These are phyloP conservation scores for Drosophila parvula DNA, from an alignment of 1,140 invertebrate genomes.

Conservation along the genomic window DNA sequence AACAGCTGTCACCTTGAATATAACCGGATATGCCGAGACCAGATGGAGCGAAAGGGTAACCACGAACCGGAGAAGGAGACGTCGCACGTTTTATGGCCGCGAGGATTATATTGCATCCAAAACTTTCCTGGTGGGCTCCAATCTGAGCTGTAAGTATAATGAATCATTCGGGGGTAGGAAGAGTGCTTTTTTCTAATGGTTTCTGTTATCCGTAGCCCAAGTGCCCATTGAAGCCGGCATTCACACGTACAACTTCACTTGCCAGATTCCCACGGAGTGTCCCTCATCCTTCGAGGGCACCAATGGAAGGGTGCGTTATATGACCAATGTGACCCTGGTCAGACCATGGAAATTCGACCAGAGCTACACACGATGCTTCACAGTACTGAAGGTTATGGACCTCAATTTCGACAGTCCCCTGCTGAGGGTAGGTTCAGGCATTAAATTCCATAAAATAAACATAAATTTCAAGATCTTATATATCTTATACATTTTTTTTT, in stretches of 20 bases:
- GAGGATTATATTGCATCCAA: constrained; percentile 78
- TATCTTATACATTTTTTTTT: too few relatives aligned
- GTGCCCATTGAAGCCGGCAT: constrained; percentile 84
- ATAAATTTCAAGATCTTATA: background rate
- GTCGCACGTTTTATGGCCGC: constrained; percentile 48
- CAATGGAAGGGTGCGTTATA: constrained; percentile 88
- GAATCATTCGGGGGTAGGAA: constrained; percentile 75
- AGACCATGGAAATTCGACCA: constrained; percentile 91
- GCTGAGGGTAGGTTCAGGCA: constrained; percentile 43
- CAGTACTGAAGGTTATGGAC: constrained; percentile 89
- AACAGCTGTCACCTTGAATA: constrained; percentile 64
- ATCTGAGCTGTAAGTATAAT: constrained; percentile 51
- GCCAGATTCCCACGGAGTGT: constrained; percentile 85
- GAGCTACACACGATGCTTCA: constrained; percentile 89
- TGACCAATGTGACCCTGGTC: constrained; percentile 87
- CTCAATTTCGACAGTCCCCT: constrained; percentile 86
- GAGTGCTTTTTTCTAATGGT: constrained; percentile 66
- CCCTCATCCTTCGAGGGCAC: constrained; percentile 90
- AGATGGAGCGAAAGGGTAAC: constrained; percentile 54
- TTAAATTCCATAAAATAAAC: background rate
- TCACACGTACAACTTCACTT: constrained; percentile 86
- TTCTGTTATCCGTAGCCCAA: constrained; percentile 36
- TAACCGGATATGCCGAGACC: constrained; percentile 70
- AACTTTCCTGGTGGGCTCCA: constrained; percentile 71
- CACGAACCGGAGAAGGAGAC: constrained; percentile 14